These are phyloP conservation scores for Eupeodes corollae DNA, from an alignment of 1,140 invertebrate genomes.

Conservation along the genomic window DNA sequence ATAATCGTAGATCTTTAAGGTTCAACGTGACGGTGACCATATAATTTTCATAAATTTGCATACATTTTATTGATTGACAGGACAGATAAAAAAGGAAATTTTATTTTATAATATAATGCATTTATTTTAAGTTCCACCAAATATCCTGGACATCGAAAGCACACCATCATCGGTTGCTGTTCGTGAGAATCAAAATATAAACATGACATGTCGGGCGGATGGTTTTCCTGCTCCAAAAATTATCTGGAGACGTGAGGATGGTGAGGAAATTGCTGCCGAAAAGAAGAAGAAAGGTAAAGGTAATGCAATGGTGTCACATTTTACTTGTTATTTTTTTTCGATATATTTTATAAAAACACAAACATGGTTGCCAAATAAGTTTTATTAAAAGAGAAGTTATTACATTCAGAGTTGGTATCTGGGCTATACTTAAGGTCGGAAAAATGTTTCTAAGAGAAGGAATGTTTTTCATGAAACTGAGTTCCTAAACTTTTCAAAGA, in stretches of 20 bases:
- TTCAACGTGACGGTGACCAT: no score
- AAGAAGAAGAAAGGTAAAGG: slow-evolving; percentile 66
- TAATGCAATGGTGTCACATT: not conserved
- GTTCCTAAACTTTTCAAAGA: no score
- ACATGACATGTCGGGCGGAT: slow-evolving; percentile 75
- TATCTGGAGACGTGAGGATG: slow-evolving; percentile 83
- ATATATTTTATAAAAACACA: not conserved
- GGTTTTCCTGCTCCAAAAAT: slow-evolving; percentile 80
- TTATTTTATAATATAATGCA: not conserved
- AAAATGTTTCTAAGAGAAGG: no score
- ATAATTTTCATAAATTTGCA: not conserved
- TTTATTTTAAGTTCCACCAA: slow-evolving; percentile 64
- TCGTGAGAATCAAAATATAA: slow-evolving; percentile 80
- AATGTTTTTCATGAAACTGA: no score
- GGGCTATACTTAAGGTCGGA: no score
- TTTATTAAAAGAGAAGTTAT: no score
- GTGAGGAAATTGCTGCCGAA: slow-evolving; percentile 67
- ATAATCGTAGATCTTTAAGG: no score
- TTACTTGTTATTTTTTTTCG: not conserved
- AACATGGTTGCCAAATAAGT: no score
- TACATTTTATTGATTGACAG: no score
- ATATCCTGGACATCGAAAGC: slow-evolving; percentile 73
- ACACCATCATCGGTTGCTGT: slow-evolving; percentile 79
- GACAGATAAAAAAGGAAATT: not conserved
- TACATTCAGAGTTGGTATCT: no score